Evolutionary conservation across 2,888 invertebrate genomes (phyloP).

Genomic region (Caenorhabditis virilis): DNA sequence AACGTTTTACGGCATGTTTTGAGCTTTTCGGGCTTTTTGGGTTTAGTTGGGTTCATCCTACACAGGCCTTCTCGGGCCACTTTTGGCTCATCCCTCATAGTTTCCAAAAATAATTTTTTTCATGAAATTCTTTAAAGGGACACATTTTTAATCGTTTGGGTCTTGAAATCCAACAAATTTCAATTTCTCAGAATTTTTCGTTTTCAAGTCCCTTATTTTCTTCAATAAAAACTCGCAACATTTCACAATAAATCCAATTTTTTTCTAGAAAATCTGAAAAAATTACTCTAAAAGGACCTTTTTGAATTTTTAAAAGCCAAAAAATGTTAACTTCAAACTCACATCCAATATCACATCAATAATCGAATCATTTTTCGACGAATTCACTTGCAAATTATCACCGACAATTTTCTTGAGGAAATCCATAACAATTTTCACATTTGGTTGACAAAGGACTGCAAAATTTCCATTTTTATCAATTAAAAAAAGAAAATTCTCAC

Average conservation of each 20-base stretch:
- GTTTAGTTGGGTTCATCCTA: no score
- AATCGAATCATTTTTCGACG: constrained; percentile 74
- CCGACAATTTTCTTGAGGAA: constrained; percentile 89
- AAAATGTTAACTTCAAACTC: constrained; percentile 48
- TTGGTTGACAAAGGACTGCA: constrained; percentile 42
- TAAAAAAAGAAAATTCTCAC: constrained; percentile 8
- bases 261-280: no score
- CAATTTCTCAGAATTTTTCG: constrained; percentile 2
- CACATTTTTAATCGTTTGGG: no score
- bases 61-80: no score
- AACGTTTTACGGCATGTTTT: no score
- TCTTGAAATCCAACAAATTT: neutral
- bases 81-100: no score
- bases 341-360: constrained; percentile 89
- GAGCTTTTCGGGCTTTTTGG: no score
- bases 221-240: no score
- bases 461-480: neutral
- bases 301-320: neutral
- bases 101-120: no score
- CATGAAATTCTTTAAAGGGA: no score
- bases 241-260: no score
- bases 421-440: constrained; percentile 72
- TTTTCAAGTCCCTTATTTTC: neutral
- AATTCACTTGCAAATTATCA: constrained; percentile 81
- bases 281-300: no score